phyloP scores from a whole-genome alignment of 2,797 vertebrate species.

The Carapus acus region DNA sequence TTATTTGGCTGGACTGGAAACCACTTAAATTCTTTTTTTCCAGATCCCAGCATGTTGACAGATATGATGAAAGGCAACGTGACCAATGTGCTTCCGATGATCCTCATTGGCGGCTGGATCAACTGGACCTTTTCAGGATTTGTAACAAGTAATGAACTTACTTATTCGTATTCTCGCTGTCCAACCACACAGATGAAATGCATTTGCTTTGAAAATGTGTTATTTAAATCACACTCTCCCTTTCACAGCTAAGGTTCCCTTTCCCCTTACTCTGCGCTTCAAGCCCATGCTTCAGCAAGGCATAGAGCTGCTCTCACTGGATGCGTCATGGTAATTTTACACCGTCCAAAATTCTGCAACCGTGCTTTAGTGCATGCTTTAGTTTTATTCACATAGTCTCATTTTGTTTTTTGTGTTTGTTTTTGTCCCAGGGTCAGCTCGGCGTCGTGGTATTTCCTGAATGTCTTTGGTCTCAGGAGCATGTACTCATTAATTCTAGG shows the following conservation, averaged over 20 bases:
- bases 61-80: constrained; percentile 99
- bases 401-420: neutral
- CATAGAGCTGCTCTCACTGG: constrained; percentile 94
- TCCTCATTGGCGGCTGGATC: constrained; percentile 98
- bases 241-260: constrained; percentile 89
- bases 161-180: neutral
- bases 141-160: constrained; percentile 84
- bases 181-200: neutral
- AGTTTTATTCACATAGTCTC: constrained; percentile 20
- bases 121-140: constrained; percentile 99
- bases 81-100: constrained; percentile 98
- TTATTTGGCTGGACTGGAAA: neutral
- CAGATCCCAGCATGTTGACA: constrained; percentile 98
- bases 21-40: constrained; percentile 1
- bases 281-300: constrained; percentile 99
- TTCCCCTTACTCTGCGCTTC: constrained; percentile 95
- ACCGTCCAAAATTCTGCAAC: too few relatives aligned
- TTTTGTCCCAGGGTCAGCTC: constrained; percentile 89
- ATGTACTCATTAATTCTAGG: constrained; percentile 98
- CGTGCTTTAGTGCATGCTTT: neutral
- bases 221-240: constrained; percentile 6
- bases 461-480: constrained; percentile 98
- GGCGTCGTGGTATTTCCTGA: constrained; percentile 98
- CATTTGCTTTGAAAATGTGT: neutral
- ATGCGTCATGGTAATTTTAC: constrained; percentile 97